Evolutionary conservation across 64 coral and sea anemone genomes (phyloP), one percentile per base, ranked within the genome.

Genomic region (Trachythela sp.): DNA sequence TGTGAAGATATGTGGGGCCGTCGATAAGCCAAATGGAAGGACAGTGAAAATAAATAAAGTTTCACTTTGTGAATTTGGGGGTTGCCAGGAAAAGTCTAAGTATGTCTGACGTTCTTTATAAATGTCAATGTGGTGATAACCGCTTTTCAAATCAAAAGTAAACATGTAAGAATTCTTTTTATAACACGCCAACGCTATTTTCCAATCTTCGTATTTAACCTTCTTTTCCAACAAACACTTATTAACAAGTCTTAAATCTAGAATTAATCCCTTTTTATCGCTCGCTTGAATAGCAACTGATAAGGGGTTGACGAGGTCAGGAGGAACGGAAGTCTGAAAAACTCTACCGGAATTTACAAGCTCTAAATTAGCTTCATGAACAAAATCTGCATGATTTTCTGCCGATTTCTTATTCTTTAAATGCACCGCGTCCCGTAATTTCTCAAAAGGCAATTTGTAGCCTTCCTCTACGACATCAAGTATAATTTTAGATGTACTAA

Each of bases 181-280:
- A n/a, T n/a, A n/a, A n/a, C n/a, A n/a, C n/a, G n/a, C n/a, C n/a
- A n/a, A n/a, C n/a, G n/a, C n/a, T n/a, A n/a, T n/a, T n/a, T n/a
- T n/a, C n/a, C n/a, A n/a, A n/a, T n/a, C n/a, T n/a, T n/a, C n/a
- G n/a, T n/a, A n/a, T n/a, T n/a, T n/a, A n/a, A n/a, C n/a, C n/a
- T n/a, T n/a, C n/a, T 75, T 43, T 70, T 86, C 77, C 34, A 56
- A 35, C 18, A 93, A 38, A 33, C 17, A 93, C 48, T 85, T 67
- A 42, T 89, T 93, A 20, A 93, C 88, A 35, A 89, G 83, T 39
- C 77, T 15, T 84, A 93, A 76, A 85, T 93, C 80, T 75, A 93
- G 50, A 75, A 93, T 93, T 35, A 93, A 34, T 32, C 87, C 64
- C 40, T 85, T 88, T 83, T 92, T 89, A 18, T 84, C 90, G 14